phyloP scores from a whole-genome alignment of 2,113 vertebrate species.

The Xenopus borealis region DNA sequence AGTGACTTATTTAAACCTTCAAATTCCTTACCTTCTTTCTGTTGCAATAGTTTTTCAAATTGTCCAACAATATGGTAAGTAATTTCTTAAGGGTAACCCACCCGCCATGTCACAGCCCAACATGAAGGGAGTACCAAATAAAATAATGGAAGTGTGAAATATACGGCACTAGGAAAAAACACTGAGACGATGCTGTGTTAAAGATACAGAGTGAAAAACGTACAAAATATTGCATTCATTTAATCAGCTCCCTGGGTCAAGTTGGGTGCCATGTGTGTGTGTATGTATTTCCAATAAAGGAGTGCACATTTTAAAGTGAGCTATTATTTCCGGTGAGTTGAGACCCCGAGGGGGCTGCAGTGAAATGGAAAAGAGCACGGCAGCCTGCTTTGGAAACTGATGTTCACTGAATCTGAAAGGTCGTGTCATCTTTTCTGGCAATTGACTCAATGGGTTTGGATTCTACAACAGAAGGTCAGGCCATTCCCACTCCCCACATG shows the following conservation, averaged over 20 bases:
- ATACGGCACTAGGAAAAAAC: not conserved
- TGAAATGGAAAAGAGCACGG: constrained; percentile 85
- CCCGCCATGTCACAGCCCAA: not conserved
- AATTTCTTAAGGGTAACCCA: not conserved
- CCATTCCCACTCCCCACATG: constrained; percentile 76
- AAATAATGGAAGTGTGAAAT: not conserved
- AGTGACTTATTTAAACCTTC: no score
- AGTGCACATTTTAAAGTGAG: constrained; percentile 78
- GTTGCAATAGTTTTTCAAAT: no score
- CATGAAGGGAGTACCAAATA: no score
- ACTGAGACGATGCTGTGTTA: constrained; percentile 4
- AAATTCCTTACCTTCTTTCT: no score
- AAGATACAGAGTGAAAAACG: constrained; percentile 17
- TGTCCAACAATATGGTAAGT: no score
- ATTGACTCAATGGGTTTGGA: constrained; percentile 95
- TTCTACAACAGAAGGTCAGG: constrained; percentile 84
- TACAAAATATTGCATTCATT: constrained; percentile 21
- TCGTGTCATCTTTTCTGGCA: constrained; percentile 96
- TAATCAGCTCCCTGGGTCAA: constrained; percentile 70
- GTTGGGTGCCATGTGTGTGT: constrained; percentile 68
- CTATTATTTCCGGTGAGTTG: constrained; percentile 91
- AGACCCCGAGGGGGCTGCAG: constrained; percentile 76
- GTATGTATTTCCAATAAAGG: constrained; percentile 75
- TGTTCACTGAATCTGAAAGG: constrained; percentile 94
- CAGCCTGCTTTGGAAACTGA: constrained; percentile 79